phyloP scores from a whole-genome alignment of 1,140 invertebrate genomes.

The Drosophila mojavensis region DNA sequence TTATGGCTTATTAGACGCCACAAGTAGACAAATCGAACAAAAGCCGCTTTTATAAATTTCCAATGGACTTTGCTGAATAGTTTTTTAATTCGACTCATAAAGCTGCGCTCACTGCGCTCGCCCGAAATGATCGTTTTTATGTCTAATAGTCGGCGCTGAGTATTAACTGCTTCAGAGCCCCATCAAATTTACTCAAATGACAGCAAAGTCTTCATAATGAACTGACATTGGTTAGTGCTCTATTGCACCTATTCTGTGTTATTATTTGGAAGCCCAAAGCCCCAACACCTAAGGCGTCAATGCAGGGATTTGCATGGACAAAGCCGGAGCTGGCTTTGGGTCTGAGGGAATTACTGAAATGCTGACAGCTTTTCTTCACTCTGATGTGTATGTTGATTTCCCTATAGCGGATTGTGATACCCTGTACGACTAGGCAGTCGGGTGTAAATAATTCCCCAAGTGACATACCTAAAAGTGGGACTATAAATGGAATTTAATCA shows the following conservation, averaged over 20 bases:
- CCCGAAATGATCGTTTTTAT: constrained; percentile 52
- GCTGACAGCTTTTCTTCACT: constrained; percentile 45
- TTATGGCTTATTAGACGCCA: constrained; percentile 75
- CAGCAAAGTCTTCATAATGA: constrained; percentile 59
- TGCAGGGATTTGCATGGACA: constrained; percentile 53
- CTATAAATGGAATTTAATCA: background rate
- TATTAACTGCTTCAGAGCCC: constrained; percentile 34
- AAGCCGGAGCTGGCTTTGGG: constrained; percentile 18
- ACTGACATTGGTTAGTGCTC: constrained; percentile 35
- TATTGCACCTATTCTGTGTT: constrained; percentile 33
- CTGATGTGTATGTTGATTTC: constrained; percentile 62
- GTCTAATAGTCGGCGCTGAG: constrained; percentile 15
- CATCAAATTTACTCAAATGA: constrained; percentile 44
- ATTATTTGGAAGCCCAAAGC: background rate
- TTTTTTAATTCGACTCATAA: constrained; percentile 42
- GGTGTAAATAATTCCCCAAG: background rate
- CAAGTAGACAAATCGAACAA: constrained; percentile 51
- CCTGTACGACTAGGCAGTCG: background rate
- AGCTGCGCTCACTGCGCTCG: constrained; percentile 24
- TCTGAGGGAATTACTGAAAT: background rate
- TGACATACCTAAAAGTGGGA: background rate
- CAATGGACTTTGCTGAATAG: constrained; percentile 37
- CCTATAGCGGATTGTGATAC: constrained; percentile 20
- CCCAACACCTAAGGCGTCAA: constrained; percentile 32
- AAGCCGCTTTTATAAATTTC: constrained; percentile 60